Conservation (phyloP, 2,888 invertebrate genomes). For the Harpalus rufipes region DNA sequence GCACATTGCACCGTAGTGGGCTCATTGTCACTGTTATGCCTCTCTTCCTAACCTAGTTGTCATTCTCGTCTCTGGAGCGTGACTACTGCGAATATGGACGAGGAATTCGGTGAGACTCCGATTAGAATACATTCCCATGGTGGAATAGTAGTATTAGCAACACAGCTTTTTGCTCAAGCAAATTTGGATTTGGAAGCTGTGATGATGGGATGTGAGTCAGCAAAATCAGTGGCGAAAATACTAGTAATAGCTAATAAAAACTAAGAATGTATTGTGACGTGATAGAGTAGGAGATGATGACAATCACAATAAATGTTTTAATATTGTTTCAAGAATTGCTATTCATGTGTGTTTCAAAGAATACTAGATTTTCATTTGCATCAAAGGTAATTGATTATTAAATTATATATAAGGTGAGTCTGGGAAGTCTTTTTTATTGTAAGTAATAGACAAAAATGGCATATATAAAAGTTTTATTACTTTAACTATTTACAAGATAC, state of each 20-base stretch:
- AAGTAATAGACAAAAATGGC: no score
- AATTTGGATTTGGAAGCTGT: background rate
- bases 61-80: slow-evolving; percentile 4
- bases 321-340: background rate
- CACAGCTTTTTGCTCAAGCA: background rate
- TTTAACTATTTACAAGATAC: no score
- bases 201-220: background rate
- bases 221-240: background rate
- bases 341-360: background rate
- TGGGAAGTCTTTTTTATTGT: no score
- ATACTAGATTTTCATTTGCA: background rate
- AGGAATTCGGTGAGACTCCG: background rate
- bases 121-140: slow-evolving; percentile 3
- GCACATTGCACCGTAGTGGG: background rate
- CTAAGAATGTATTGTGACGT: background rate
- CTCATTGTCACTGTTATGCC: background rate
- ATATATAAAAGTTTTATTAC: no score
- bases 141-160: background rate
- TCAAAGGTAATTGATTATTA: no score
- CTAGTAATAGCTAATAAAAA: background rate
- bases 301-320: background rate
- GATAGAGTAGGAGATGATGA: background rate
- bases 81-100: background rate
- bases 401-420: no score
- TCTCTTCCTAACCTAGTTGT: slow-evolving; percentile 35